These are phyloP conservation scores for Dendrocopos noguchii DNA, from an alignment of 2,113 vertebrate species.

Conservation along the genomic window DNA sequence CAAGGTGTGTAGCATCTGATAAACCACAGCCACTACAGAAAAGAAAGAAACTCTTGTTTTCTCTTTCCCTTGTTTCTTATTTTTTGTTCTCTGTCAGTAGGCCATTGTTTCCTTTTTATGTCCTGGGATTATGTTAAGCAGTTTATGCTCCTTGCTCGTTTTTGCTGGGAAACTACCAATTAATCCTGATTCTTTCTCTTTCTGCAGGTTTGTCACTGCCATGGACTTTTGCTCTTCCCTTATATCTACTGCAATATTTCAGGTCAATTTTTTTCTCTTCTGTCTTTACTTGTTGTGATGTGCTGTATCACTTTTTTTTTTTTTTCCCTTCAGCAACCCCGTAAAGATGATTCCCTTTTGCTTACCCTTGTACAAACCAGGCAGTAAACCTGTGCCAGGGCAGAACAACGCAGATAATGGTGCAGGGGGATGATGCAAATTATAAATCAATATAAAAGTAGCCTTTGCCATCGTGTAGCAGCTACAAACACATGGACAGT, in stretches of 20 bases:
- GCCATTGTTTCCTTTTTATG: slow-evolving; percentile 43
- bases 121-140: slow-evolving; percentile 32
- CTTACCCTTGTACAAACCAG: not conserved
- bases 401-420: not conserved
- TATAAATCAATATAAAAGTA: not conserved
- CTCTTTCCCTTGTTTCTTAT: not conserved
- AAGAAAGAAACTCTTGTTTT: slow-evolving; percentile 54
- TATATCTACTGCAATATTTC: not conserved
- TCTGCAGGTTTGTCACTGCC: not conserved
- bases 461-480: not conserved
- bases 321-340: not conserved
- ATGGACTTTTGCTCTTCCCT: not conserved
- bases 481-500: not conserved
- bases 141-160: not conserved
- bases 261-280: not conserved
- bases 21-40: slow-evolving; percentile 17
- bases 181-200: not conserved
- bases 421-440: not conserved
- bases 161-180: slow-evolving; percentile 24
- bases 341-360: not conserved
- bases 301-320: not conserved
- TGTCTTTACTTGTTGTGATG: not conserved
- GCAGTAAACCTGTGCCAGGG: not conserved
- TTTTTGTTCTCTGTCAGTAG: slow-evolving; percentile 30
- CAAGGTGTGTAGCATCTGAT: slow-evolving; percentile 55